phyloP scores from a whole-genome alignment of 2,797 vertebrate species.

The Gastrophryne carolinensis region DNA sequence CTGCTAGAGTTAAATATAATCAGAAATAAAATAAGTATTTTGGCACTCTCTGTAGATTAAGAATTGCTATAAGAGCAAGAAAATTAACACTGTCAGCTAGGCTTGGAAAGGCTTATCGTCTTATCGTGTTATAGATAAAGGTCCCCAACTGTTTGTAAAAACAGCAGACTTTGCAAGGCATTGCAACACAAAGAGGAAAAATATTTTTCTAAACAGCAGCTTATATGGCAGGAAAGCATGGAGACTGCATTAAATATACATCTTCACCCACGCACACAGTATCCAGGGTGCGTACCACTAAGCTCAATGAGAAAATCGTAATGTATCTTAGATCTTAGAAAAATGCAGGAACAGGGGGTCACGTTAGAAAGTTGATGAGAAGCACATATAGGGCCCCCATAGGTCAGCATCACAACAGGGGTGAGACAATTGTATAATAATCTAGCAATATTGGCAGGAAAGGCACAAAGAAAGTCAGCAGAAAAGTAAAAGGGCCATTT shows the following conservation, averaged over 20 bases:
- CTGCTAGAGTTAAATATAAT: background rate
- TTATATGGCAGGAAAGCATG: conserved; percentile 23
- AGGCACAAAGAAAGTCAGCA: background rate
- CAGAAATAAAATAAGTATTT: conserved; percentile 4
- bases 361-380: background rate
- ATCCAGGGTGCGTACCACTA: conserved; percentile 8
- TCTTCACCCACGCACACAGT: conserved; percentile 32
- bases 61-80: conserved; percentile 30
- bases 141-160: conserved; percentile 42
- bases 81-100: conserved; percentile 39
- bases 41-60: conserved; percentile 19
- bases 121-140: conserved; percentile 34
- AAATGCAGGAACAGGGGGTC: conserved; percentile 1
- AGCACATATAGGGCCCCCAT: background rate
- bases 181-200: conserved; percentile 25
- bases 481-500: background rate
- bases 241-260: conserved; percentile 22
- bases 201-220: conserved; percentile 33
- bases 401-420: background rate
- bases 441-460: background rate
- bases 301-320: conserved; percentile 22
- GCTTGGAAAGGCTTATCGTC: conserved; percentile 39
- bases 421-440: background rate
- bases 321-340: conserved; percentile 14
- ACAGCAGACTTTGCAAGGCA: conserved; percentile 33